phyloP scores from a whole-genome alignment of 2,888 invertebrate species.

The Sarcophaga variegata region DNA sequence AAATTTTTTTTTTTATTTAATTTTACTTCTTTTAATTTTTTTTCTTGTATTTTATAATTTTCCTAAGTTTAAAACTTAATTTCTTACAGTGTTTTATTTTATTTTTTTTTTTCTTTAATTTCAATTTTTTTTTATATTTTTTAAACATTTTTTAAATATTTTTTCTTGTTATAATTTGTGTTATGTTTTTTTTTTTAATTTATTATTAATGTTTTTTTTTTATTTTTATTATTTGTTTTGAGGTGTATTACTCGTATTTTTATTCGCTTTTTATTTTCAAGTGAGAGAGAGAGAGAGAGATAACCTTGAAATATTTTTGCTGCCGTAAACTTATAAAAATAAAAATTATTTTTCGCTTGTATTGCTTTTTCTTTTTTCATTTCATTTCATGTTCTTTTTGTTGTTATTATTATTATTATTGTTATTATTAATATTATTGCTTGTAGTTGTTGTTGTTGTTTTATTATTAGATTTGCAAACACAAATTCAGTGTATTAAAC shows the following conservation, averaged over 20 bases:
- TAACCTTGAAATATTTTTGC: constrained; percentile 69
- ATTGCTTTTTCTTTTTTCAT: constrained; percentile 29
- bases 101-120: too few relatives aligned
- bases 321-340: constrained; percentile 57
- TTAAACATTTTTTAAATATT: too few relatives aligned
- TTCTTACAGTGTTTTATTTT: constrained; percentile 48
- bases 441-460: not conserved
- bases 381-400: constrained; percentile 16
- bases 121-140: too few relatives aligned
- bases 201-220: constrained; percentile 5
- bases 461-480: too few relatives aligned
- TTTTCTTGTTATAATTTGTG: too few relatives aligned
- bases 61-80: not conserved
- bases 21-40: too few relatives aligned
- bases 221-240: constrained; percentile 27
- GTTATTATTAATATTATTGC: constrained; percentile 16
- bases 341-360: constrained; percentile 45
- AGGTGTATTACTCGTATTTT: constrained; percentile 36
- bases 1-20: not conserved
- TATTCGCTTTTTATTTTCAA: constrained; percentile 36
- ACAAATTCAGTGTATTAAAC: too few relatives aligned
- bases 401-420: constrained; percentile 45
- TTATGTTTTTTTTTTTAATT: not conserved
- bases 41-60: constrained; percentile 11
- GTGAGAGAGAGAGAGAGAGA: constrained; percentile 48